Evolutionary conservation across 2,888 invertebrate species (phyloP).

Genomic region (Daptonema setosum): DNA sequence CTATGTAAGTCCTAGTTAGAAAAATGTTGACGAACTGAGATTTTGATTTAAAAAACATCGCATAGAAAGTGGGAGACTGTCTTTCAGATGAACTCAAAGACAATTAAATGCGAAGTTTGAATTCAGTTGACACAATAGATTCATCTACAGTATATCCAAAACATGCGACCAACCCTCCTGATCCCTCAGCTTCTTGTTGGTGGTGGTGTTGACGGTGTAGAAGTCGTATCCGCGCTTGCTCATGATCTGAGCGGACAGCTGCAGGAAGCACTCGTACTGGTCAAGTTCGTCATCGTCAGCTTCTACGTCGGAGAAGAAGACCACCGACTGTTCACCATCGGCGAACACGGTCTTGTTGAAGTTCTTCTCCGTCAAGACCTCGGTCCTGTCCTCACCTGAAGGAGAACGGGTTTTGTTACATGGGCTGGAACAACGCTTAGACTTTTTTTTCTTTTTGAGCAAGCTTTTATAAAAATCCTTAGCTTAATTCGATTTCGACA

Average conservation of each 20-base stretch:
- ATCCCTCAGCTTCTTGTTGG: slow-evolving; percentile 19
- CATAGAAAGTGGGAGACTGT: no score
- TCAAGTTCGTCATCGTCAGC: slow-evolving; percentile 25
- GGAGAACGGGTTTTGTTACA: no score
- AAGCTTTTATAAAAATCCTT: no score
- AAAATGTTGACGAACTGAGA: no score
- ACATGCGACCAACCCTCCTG: no score
- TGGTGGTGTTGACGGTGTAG: slow-evolving; percentile 27
- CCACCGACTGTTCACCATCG: slow-evolving; percentile 25
- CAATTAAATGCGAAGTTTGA: background rate
- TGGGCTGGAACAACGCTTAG: no score
- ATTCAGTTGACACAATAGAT: background rate
- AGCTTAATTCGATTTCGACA: no score
- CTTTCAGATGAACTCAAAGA: no score
- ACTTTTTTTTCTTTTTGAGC: no score
- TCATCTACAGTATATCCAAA: no score
- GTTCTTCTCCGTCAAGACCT: slow-evolving; percentile 22
- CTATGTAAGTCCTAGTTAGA: no score
- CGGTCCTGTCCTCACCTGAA: slow-evolving; percentile 7
- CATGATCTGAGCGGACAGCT: slow-evolving; percentile 28
- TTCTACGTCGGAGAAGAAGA: slow-evolving; percentile 27
- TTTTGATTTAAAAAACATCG: no score
- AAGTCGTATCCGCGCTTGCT: slow-evolving; percentile 27
- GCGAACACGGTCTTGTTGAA: slow-evolving; percentile 27
- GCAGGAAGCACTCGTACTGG: slow-evolving; percentile 27